Evolutionary conservation across 1,140 invertebrate species (phyloP).

Genomic region (Drosophila navojoa): DNA sequence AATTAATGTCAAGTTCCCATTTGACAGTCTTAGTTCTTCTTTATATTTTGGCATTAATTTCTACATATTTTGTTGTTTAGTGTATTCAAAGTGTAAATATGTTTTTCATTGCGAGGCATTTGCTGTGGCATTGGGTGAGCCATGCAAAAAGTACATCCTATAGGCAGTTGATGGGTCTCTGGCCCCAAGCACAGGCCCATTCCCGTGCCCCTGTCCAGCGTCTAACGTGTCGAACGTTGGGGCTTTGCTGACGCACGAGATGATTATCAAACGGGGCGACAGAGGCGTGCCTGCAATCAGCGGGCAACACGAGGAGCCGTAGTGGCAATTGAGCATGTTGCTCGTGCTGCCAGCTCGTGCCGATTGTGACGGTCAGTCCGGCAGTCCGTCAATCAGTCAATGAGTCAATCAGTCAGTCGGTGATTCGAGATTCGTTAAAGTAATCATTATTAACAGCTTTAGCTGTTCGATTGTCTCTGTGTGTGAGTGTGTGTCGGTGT

Average conservation of each 20-base stretch:
- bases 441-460: slow-evolving; percentile 69
- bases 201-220: slow-evolving; percentile 15
- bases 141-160: slow-evolving; percentile 24
- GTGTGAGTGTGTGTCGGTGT: slow-evolving; percentile 36
- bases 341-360: slow-evolving; percentile 61
- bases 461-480: background rate
- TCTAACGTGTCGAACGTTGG: slow-evolving; percentile 51
- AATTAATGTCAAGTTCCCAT: background rate
- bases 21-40: background rate
- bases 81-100: slow-evolving; percentile 10
- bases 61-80: background rate
- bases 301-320: slow-evolving; percentile 59
- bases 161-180: slow-evolving; percentile 49
- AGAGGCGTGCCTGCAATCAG: slow-evolving; percentile 53
- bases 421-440: slow-evolving; percentile 65
- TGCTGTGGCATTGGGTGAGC: slow-evolving; percentile 10
- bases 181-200: slow-evolving; percentile 8
- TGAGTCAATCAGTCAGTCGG: slow-evolving; percentile 21
- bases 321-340: slow-evolving; percentile 77
- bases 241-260: slow-evolving; percentile 77
- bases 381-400: slow-evolving; percentile 16
- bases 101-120: background rate
- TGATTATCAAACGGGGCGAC: slow-evolving; percentile 62
- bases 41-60: background rate
- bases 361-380: slow-evolving; percentile 49